Evolutionary conservation across 1,140 invertebrate species (phyloP).

Genomic region (Lasaia peninsularis): DNA sequence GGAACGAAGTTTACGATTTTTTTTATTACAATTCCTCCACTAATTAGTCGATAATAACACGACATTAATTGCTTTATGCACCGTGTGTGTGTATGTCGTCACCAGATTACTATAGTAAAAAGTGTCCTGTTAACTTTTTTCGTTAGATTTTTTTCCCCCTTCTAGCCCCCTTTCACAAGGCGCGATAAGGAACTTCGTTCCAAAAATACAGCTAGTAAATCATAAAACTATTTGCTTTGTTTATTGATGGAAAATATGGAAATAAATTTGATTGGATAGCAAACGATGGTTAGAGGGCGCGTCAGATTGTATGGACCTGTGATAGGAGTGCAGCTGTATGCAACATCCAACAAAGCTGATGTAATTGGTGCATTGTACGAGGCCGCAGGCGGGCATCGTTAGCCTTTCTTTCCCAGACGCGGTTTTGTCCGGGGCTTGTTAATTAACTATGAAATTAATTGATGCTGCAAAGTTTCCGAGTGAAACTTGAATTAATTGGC

Average conservation of each 20-base stretch:
- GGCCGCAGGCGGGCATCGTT: constrained; percentile 63
- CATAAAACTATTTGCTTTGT: too few species aligned
- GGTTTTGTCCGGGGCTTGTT: constrained; percentile 67
- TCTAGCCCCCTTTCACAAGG: too few species aligned
- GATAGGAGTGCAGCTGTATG: constrained; percentile 43
- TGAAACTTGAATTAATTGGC: constrained; percentile 77
- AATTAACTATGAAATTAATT: constrained; percentile 78
- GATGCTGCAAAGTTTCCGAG: constrained; percentile 74
- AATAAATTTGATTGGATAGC: constrained; percentile 11
- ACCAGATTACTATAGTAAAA: too few species aligned
- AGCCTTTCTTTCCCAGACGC: constrained; percentile 69
- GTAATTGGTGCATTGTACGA: constrained; percentile 68
- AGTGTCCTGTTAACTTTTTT: too few species aligned
- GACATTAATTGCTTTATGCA: too few species aligned
- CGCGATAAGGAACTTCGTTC: too few species aligned
- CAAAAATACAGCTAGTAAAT: too few species aligned
- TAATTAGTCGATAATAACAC: too few species aligned
- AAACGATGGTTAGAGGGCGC: constrained; percentile 37
- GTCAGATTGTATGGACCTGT: constrained; percentile 43
- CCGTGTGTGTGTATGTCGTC: too few species aligned
- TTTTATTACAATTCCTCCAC: too few species aligned
- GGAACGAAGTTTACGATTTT: too few species aligned
- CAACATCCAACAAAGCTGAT: constrained; percentile 47
- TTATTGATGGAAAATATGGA: constrained; percentile 20
- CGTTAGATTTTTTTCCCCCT: too few species aligned